phyloP scores from a whole-genome alignment of 2,888 invertebrate species.

The Stenurella melanura region DNA sequence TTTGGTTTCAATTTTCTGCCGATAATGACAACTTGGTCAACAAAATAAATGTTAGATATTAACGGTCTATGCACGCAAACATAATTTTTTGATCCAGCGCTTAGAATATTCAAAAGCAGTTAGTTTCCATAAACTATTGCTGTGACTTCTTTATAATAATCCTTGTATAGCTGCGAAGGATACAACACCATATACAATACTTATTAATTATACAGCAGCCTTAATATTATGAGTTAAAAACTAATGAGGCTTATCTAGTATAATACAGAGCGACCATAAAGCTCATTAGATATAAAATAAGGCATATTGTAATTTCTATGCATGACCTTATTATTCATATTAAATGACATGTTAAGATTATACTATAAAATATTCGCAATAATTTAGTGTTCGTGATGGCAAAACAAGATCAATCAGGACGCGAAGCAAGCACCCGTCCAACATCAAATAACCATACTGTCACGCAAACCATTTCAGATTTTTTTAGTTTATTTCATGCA shows the following conservation, averaged over 20 bases:
- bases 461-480: slow-evolving; percentile 52
- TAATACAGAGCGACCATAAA: slow-evolving; percentile 33
- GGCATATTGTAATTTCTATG: slow-evolving; percentile 42
- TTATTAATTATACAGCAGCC: slow-evolving; percentile 29
- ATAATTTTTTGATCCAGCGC: no score
- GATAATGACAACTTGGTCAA: no score
- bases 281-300: slow-evolving; percentile 38
- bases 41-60: no score
- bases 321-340: slow-evolving; percentile 63
- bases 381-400: slow-evolving; percentile 62
- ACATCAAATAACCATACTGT: slow-evolving; percentile 55
- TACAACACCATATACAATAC: neutral
- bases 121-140: neutral
- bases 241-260: slow-evolving; percentile 31
- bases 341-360: slow-evolving; percentile 62
- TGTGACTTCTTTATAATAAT: neutral
- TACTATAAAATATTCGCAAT: slow-evolving; percentile 61
- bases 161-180: slow-evolving; percentile 7
- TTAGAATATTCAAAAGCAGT: neutral
- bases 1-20: no score
- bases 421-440: slow-evolving; percentile 57
- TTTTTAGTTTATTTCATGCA: slow-evolving; percentile 31
- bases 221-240: slow-evolving; percentile 20
- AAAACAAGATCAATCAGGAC: slow-evolving; percentile 62
- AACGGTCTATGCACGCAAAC: no score